Percentiles rank a stretch among this genome's conserved stretches.
Evolutionary conservation across 2,113 vertebrate genomes (phyloP).

Genomic region (Peromyscus maniculatus): DNA sequence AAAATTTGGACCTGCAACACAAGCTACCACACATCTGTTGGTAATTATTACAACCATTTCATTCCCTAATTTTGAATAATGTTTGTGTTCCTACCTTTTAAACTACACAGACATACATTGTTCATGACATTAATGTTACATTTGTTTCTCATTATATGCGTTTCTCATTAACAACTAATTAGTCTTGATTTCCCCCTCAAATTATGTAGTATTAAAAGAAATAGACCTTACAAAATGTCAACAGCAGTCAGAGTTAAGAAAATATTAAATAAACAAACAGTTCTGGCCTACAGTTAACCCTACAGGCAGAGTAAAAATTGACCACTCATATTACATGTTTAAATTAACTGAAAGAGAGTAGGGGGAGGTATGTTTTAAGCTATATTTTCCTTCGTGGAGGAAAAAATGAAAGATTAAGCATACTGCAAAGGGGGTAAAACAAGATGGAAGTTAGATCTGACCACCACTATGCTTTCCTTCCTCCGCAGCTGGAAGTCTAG

Average conservation of each 20-base stretch:
- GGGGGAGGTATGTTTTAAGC: not conserved
- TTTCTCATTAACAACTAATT: slow-evolving; percentile 94
- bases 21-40: slow-evolving; percentile 84
- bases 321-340: slow-evolving; percentile 83
- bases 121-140: slow-evolving; percentile 89
- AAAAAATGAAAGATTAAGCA: not conserved
- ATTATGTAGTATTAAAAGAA: slow-evolving; percentile 88
- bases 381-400: slow-evolving; percentile 15
- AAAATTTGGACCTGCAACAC: slow-evolving; percentile 82
- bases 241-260: slow-evolving; percentile 85
- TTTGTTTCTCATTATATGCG: slow-evolving; percentile 90
- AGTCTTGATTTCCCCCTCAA: slow-evolving; percentile 86
- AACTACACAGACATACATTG: slow-evolving; percentile 74
- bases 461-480: slow-evolving; percentile 11
- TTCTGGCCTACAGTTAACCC: slow-evolving; percentile 90
- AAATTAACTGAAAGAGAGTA: slow-evolving; percentile 73
- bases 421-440: not conserved
- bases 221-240: slow-evolving; percentile 85
- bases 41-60: slow-evolving; percentile 87
- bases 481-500: not conserved
- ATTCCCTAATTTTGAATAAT: slow-evolving; percentile 83
- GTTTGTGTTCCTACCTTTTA: slow-evolving; percentile 74
- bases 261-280: slow-evolving; percentile 88
- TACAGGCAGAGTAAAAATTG: slow-evolving; percentile 88
- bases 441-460: not conserved